Conservation (phyloP, 1,140 invertebrate genomes). For the Drosophila albomicans region DNA sequence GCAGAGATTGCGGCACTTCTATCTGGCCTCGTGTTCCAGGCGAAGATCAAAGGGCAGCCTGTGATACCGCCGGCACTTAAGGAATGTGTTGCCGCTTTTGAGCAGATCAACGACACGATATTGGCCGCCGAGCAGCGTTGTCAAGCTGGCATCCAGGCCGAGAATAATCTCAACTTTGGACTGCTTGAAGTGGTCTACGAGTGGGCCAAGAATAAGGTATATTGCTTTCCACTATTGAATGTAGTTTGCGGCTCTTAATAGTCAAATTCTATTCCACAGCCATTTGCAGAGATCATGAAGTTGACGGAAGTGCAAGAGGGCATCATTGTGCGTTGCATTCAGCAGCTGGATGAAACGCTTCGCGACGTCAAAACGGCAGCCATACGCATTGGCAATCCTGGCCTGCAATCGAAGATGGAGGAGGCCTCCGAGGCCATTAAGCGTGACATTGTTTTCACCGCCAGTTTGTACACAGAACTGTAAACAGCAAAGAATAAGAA, state of each 20-base stretch:
- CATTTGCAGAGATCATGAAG: constrained; percentile 96
- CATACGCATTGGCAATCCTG: constrained; percentile 95
- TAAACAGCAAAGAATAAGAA: constrained; percentile 24
- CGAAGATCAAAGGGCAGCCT: constrained; percentile 87
- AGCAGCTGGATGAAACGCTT: constrained; percentile 96
- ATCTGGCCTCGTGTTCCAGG: constrained; percentile 96
- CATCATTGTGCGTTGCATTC: constrained; percentile 98
- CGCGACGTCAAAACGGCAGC: constrained; percentile 97
- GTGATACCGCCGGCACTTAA: constrained; percentile 86
- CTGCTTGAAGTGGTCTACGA: constrained; percentile 97
- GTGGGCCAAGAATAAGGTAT: constrained; percentile 95
- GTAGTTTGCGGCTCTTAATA: constrained; percentile 82
- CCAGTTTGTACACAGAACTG: constrained; percentile 94
- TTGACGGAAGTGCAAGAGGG: constrained; percentile 98
- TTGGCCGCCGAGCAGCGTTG: constrained; percentile 67
- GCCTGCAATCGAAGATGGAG: constrained; percentile 97
- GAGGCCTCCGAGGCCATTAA: constrained; percentile 97
- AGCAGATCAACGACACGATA: constrained; percentile 78
- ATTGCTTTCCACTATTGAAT: constrained; percentile 18
- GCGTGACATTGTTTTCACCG: constrained; percentile 99
- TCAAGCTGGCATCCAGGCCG: constrained; percentile 64
- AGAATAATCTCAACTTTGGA: constrained; percentile 93
- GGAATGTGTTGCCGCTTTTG: constrained; percentile 75
- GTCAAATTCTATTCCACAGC: constrained; percentile 72
- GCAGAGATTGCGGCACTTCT: constrained; percentile 97